Evolutionary conservation across 2,113 vertebrate species (phyloP).

Genomic region (Sphaerodactylus townsendi): DNA sequence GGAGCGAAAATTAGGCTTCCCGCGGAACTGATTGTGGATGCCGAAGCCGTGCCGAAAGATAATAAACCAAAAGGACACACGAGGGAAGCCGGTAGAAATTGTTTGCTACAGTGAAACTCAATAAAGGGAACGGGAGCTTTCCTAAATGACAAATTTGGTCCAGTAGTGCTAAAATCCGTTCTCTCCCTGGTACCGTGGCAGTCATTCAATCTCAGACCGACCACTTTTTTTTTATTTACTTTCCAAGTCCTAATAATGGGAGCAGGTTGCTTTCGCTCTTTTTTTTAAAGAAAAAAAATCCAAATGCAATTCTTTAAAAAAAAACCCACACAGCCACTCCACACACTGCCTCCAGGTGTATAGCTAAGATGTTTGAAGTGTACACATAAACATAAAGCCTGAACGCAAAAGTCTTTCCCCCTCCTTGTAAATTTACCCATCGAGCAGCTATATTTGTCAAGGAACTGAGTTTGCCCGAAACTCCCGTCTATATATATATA

Average conservation of each 20-base stretch:
- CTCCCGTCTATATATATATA: no score
- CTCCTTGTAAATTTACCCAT: neutral
- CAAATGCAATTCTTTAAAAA: slow-evolving; percentile 55
- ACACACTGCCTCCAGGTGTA: neutral
- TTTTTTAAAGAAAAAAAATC: slow-evolving; percentile 45
- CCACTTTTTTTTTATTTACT: slow-evolving; percentile 78
- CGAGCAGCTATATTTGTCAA: neutral
- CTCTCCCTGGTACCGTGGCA: slow-evolving; percentile 64
- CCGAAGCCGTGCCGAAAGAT: slow-evolving; percentile 77
- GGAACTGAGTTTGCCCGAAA: neutral
- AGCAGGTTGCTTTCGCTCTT: slow-evolving; percentile 54
- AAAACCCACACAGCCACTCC: slow-evolving; percentile 28
- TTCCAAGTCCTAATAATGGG: slow-evolving; percentile 74
- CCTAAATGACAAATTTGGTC: slow-evolving; percentile 84
- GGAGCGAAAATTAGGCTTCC: slow-evolving; percentile 79
- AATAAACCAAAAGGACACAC: slow-evolving; percentile 81
- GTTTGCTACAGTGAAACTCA: slow-evolving; percentile 79
- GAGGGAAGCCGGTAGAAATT: slow-evolving; percentile 80
- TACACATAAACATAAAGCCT: neutral
- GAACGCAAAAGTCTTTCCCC: no score
- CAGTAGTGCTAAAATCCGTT: slow-evolving; percentile 77
- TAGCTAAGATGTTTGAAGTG: neutral
- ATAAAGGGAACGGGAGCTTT: slow-evolving; percentile 81
- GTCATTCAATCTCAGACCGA: slow-evolving; percentile 67
- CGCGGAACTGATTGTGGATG: slow-evolving; percentile 75